Base-by-base conservation (phyloP, 2,113 vertebrate genomes). In the Corythoichthys intestinalis region DNA sequence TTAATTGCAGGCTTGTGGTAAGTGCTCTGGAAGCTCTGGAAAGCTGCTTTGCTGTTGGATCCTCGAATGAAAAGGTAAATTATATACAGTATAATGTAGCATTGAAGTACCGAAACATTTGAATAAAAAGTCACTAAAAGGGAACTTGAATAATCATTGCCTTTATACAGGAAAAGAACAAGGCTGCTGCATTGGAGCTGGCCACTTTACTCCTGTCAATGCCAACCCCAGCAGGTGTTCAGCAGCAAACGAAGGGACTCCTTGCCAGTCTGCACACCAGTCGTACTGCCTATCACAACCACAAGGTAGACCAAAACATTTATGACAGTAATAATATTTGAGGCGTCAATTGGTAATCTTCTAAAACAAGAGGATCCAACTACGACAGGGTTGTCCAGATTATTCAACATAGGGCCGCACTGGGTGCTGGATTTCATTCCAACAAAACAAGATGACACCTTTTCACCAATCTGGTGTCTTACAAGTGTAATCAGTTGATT, bases 21-120 rank as follows among this genome's bases (percentile, higher is more conserved):
- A 98, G 95, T 87, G 96, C 97, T 77, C 93, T 99, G 81, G 97
- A 99, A 93, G 95, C 96, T 3, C 91, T 99, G 88, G 97, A 99
- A 93, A 98, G 94, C 92, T 98, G 97, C 91, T 98, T 98, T 93
- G 96, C 96, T 47, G 92, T 98, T 64, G 95, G 95, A 71, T 95
- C 95, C 15, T 92, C 95, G 74, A 93, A 86, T 83, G 97, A 99
- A 90, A 99, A 97, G 95, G 97, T 94, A 92, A n/a, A 53, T 12
- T 39, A 50, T 54, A 28, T 9, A 11, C 35, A 6, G 35, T 37
- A 34, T 2, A 37, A 58, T 58, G 34, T 15, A 4, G 5, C 35
- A 35, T 35, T 34, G 6, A 4, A 37, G 34, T 14, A 58, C 12
- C 2, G 34, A 8, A n/a, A 35, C 6, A 69, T 49, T 50, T 17